Conservation (phyloP, 2,113 vertebrate species). For the Phaetusa simplex region DNA sequence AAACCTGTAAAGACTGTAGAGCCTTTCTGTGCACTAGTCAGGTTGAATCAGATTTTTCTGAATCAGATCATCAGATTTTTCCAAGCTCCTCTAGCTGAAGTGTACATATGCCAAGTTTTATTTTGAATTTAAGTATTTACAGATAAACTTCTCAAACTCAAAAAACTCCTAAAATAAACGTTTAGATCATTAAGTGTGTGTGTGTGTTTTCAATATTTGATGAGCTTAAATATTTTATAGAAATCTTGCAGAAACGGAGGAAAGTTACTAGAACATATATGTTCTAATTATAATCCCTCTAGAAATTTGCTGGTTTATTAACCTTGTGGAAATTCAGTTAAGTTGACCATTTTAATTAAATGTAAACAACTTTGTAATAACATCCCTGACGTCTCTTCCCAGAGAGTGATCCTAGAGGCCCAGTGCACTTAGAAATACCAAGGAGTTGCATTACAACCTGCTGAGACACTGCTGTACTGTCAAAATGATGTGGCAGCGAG, state of each 20-base stretch:
- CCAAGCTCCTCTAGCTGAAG: not conserved
- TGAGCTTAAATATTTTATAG: slow-evolving; percentile 55
- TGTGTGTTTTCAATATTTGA: slow-evolving; percentile 21
- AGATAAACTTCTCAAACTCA: not conserved
- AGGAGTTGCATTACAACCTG: slow-evolving; percentile 67
- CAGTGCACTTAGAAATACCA: slow-evolving; percentile 65
- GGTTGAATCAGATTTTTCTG: not conserved
- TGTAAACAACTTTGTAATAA: slow-evolving; percentile 59
- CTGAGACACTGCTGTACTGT: slow-evolving; percentile 61
- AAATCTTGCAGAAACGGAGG: not conserved
- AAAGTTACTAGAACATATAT: slow-evolving; percentile 22
- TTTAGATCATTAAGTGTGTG: slow-evolving; percentile 12
- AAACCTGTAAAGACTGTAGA: not conserved
- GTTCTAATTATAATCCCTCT: slow-evolving; percentile 23
- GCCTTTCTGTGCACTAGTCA: not conserved
- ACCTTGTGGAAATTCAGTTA: slow-evolving; percentile 17
- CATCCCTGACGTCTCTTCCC: slow-evolving; percentile 22
- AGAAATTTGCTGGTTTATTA: slow-evolving; percentile 41
- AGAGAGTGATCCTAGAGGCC: slow-evolving; percentile 56
- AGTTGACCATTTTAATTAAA: slow-evolving; percentile 45
- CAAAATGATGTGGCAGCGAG: slow-evolving; percentile 59
- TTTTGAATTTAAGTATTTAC: not conserved
- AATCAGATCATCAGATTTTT: not conserved
- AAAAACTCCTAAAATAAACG: not conserved
- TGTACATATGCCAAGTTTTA: not conserved